Base-by-base conservation (phyloP, 2,113 vertebrate species). In the Lamprologus lemairii region DNA sequence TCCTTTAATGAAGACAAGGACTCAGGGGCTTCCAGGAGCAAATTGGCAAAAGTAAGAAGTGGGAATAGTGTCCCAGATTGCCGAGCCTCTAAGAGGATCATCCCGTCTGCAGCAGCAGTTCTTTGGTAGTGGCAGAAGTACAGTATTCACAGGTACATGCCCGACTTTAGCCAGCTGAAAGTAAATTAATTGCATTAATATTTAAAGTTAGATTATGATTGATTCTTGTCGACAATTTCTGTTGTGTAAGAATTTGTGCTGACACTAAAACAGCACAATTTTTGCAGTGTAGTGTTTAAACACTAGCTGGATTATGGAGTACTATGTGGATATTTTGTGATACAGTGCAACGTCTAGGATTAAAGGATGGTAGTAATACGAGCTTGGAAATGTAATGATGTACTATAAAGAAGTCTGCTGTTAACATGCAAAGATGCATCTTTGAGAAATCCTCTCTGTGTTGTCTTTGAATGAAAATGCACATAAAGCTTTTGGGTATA, bases 1-100 rank as follows among this genome's bases (percentile, higher is more conserved):
- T 95, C 93, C 91, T 87, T 89, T 95, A 95, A 95, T 94, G 90
- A 95, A 96, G 94, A 94, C 94, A 93, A 95, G 95, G 93, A 91
- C 91, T 94, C 88, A 19, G 80, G 91, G 93, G 90, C 93, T 92
- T 88, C 86, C 81, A 65, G 84, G 83, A 90, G 86, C 87, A 93
- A 95, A 95, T 93, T 90, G 92, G 88, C 68, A 89, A 94, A 94
- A 89, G 89, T 90, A 89, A 91, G 89, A 83, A 53, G 81, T 86
- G 87, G 91, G 86, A 85, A 86, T 87, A 85, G 84, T 75, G 89
- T 91, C 93, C 93, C 90, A 84, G 90, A 90, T 88, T 91, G 84
- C 65, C 13, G 14, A 53, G 49, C 65, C 49, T 12, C 78, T 82
- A 75, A 92, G 86, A 82, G 63, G 88, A 90, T 86, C 84, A 88